phyloP scores from a whole-genome alignment of 1,140 invertebrate genomes.

The Drosophila pallidifrons region DNA sequence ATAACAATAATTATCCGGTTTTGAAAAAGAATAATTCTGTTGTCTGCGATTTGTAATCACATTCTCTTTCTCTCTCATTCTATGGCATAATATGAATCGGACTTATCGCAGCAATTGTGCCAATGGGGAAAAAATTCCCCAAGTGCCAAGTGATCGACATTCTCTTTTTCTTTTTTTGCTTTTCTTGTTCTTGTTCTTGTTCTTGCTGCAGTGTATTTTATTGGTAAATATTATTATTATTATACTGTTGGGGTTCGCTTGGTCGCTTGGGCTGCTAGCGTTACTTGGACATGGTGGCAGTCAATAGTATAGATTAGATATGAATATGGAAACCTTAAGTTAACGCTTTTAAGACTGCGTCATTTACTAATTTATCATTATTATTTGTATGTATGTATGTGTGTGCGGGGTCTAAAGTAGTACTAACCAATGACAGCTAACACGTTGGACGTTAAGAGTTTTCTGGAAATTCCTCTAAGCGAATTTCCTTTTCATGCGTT shows the following conservation, averaged over 20 bases:
- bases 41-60: slow-evolving; percentile 1
- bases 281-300: slow-evolving; percentile 46
- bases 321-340: slow-evolving; percentile 28
- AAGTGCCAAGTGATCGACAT: slow-evolving; percentile 46
- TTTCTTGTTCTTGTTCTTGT: no score
- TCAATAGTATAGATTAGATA: slow-evolving; percentile 74
- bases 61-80: slow-evolving; percentile 10
- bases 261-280: neutral
- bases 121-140: slow-evolving; percentile 22
- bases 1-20: slow-evolving; percentile 2
- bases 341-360: slow-evolving; percentile 63
- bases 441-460: slow-evolving; percentile 18
- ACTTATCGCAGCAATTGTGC: slow-evolving; percentile 39
- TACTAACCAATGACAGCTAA: slow-evolving; percentile 55
- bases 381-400: slow-evolving; percentile 62
- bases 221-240: slow-evolving; percentile 56
- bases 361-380: slow-evolving; percentile 77
- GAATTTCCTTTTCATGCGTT: slow-evolving; percentile 10
- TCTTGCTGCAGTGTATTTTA: slow-evolving; percentile 20
- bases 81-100: slow-evolving; percentile 22
- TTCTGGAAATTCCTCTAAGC: slow-evolving; percentile 44
- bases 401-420: slow-evolving; percentile 34
- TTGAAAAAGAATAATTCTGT: neutral
- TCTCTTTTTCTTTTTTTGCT: slow-evolving; percentile 24
- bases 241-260: neutral